Evolutionary conservation across 2,888 invertebrate species (phyloP).

Genomic region (Leptura quadrifasciata): DNA sequence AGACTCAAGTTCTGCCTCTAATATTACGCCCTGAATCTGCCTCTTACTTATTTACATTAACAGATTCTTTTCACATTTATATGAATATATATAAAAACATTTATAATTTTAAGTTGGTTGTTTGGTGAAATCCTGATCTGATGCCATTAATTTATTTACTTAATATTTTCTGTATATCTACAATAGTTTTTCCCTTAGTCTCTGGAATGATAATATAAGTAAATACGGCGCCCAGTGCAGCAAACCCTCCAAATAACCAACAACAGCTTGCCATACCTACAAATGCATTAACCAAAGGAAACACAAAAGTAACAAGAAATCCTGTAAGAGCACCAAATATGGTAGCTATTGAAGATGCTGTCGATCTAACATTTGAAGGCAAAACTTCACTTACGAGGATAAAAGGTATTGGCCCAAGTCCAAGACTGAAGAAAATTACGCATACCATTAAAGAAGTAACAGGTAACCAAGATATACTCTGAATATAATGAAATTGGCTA

Average conservation of each 20-base stretch:
- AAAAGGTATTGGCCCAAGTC: conserved; percentile 86
- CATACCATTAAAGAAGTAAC: conserved; percentile 82
- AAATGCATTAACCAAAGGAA: conserved; percentile 46
- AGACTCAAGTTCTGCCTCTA: too few relatives aligned
- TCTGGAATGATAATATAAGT: conserved; percentile 52
- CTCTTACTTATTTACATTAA: conserved; percentile 1
- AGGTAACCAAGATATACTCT: conserved; percentile 80
- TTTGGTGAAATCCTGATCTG: too few relatives aligned
- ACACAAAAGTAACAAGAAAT: conserved; percentile 53
- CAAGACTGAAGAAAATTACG: conserved; percentile 82
- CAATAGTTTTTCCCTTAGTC: conserved; percentile 56
- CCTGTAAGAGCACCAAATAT: conserved; percentile 43
- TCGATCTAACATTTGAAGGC: conserved; percentile 83
- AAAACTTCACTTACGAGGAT: conserved; percentile 88
- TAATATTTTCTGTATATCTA: conserved; percentile 52
- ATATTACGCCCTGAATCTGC: neutral
- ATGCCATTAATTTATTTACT: neutral
- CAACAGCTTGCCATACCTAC: conserved; percentile 49
- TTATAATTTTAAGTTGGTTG: too few relatives aligned
- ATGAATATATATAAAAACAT: too few relatives aligned
- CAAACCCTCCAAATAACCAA: conserved; percentile 50
- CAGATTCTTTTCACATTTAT: too few relatives aligned
- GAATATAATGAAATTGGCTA: conserved; percentile 54
- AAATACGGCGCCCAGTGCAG: conserved; percentile 44
- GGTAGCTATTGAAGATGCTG: conserved; percentile 71